Evolutionary conservation across 92 coral and sea anemone species (phyloP), one percentile per base, ranked within the genome.

Genomic region (Phenganax subtilis): DNA sequence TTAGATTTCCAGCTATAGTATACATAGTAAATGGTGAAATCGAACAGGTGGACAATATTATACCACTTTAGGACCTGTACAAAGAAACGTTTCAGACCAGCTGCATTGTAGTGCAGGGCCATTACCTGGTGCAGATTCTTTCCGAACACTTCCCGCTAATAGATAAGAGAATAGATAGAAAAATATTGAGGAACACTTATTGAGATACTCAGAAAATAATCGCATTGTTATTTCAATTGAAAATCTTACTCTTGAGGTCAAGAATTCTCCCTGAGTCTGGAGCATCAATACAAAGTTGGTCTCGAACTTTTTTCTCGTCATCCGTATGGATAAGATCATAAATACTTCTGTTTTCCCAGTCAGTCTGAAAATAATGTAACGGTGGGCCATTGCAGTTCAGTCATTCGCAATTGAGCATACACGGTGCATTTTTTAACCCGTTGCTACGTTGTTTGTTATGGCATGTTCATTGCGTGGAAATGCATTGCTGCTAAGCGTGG

Each of bases 251-350:
- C 85, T 94, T 94, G 6, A 94, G 83, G 77, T 94, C 98, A 57
- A 94, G 82, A 17, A 94, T 96, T 76, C 98, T 87, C 27, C 98
- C 98, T 28, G 98, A 93, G 88, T 94, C 98, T 9, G 97, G 92
- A 6, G 98, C 92, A 57, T 94, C 97, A 9, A 91, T 85, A 9
- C 91, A 87, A 29, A 94, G 88, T 77, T 94, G 98, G 28, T 94
- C 98, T 82, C 86, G 82, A 52, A 94, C 90, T 83, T 94, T 94
- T 52, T 94, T 96, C 80, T 88, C 85, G 66, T 94, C 98, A 55
- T 94, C 98, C 16, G 91, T 92, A 71, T 94, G 96, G 75, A 94
- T 88, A 12, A 94, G 86, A 55, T 94, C 97, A 87, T 75, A 94
- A 25, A 94, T 86, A 30, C 79, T 88, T 57, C 88, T 90, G 84